Base-by-base conservation (phyloP, 2,113 vertebrate species). In the Prunella fulvescens region DNA sequence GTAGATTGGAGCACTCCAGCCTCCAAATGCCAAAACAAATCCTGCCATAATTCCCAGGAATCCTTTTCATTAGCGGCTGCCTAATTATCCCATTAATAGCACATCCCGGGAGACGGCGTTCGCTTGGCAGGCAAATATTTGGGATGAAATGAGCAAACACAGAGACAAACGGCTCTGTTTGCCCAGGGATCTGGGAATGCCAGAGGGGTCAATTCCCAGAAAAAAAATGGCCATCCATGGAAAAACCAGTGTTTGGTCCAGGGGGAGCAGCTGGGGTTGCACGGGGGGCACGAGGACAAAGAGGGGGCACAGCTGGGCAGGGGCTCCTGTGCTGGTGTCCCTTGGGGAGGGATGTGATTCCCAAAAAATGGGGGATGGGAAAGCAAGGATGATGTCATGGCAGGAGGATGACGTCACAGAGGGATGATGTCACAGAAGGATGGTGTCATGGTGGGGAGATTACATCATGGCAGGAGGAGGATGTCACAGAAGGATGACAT, bases 41-140 rank as follows among this genome's bases (percentile, higher is more conserved):
- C 98, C 99, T 98, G 98, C 99, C 99, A 98, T 99, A 99, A 99
- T 99, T 99, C 99, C 98, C 98, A 98, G 98, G 99, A 99, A 99
- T 99, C 99, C 99, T 99, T 98, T 99, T 99, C 99, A 99, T 99
- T 99, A 99, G 98, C 95, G 97, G 98, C 98, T 99, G 99, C 98
- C 98, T 99, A 99, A 99, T 99, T 99, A 99, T 98, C 99, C 99
- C 99, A 99, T 99, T 99, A 99, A 99, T 99, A 98, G 99, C 99
- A 98, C 98, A 98, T 99, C 99, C 99, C 99, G 96, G 98, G 99
- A 99, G 99, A 99, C 98, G 97, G 98, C 98, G 98, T 98, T 98
- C 98, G 98, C 98, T 98, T 98, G 98, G 97, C 99, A 98, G 98
- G 98, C 99, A 99, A 99, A 99, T 99, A 99, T 99, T 99, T 99